Evolutionary conservation across 2,888 invertebrate species (phyloP).

Genomic region (Perdita meconis): DNA sequence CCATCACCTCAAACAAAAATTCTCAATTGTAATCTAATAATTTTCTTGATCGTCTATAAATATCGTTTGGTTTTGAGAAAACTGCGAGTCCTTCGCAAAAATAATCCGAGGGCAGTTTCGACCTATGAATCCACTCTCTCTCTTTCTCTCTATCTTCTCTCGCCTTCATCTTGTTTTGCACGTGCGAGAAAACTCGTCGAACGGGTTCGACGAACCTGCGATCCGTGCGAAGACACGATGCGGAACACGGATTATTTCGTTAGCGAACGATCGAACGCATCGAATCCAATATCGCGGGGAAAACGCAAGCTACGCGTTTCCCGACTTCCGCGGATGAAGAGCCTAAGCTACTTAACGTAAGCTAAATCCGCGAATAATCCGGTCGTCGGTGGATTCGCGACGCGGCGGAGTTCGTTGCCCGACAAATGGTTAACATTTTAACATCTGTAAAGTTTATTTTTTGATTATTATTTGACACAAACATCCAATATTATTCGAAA

Average conservation of each 20-base stretch:
- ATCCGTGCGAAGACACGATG: background rate
- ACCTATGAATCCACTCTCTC: too few species aligned
- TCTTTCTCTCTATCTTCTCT: too few species aligned
- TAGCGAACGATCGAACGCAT: slow-evolving; percentile 6
- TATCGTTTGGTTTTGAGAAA: too few species aligned
- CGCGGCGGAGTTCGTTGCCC: slow-evolving; percentile 67
- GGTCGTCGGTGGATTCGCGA: slow-evolving; percentile 67
- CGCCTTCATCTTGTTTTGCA: too few species aligned
- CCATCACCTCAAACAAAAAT: too few species aligned
- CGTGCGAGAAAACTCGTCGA: slow-evolving; percentile 1
- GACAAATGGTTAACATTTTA: slow-evolving; percentile 46
- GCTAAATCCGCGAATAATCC: slow-evolving; percentile 75
- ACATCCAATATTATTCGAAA: too few species aligned
- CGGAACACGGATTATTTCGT: slow-evolving; percentile 24
- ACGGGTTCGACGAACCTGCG: slow-evolving; percentile 16
- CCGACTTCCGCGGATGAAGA: slow-evolving; percentile 49
- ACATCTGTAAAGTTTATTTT: too few species aligned
- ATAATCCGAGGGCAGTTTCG: too few species aligned
- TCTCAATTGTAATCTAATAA: too few species aligned
- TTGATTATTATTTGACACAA: too few species aligned
- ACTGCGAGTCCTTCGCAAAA: too few species aligned
- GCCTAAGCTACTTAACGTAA: slow-evolving; percentile 73
- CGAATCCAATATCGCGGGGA: slow-evolving; percentile 39
- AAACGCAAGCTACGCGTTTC: slow-evolving; percentile 27
- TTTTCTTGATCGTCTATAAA: too few species aligned